Evolutionary conservation across 2,113 vertebrate genomes (phyloP), one percentile per base, ranked within the genome.

Genomic region (Thunnus thynnus): DNA sequence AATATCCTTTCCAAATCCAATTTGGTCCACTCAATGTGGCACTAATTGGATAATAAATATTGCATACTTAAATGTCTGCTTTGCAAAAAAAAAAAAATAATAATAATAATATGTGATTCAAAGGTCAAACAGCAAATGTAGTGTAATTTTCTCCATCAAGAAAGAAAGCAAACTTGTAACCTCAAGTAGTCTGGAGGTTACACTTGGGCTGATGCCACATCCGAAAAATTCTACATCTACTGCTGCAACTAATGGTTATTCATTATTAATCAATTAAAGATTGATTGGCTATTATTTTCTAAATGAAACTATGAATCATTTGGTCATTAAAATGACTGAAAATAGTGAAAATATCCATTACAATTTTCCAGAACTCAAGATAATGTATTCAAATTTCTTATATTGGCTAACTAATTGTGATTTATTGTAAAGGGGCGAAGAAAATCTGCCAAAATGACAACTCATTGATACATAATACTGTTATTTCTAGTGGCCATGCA

Each of bases 41-140:
- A 64, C 58, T 74, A 79, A 84, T 70, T 86, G 56, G 83, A 79
- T 74, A 58, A 80, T 84, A 73, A 83, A 80, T 86, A 76, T 36
- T 70, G 55, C 62, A 75, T 6, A 25, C 3, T 78, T 62, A 56
- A 80, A 76, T 44, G 32, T 54, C 72, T 62, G 51, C 61, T 69
- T 62, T 47, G 11, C 20, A 46, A 46, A 22, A 5, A 20, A 27
- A 66, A n/a, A 52, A 0, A 50, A 50, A 9, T 17, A n/a, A 22
- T 20, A 17, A 57, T 36, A 12, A 22, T 13, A 57, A 13, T 13
- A 5, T 36, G n/a, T 55, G 48, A 69, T 64, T 78, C 50, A 80
- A 64, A 83, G 84, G 72, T 86, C 63, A 76, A 64, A 65, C n/a
- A 54, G 36, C 46, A 76, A 78, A 68, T 67, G 17, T 18, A 3